Percentiles rank a stretch among this genome's conserved stretches.
Evolutionary conservation across 2,888 invertebrate species (phyloP).

Genomic region (Eilema caniola): DNA sequence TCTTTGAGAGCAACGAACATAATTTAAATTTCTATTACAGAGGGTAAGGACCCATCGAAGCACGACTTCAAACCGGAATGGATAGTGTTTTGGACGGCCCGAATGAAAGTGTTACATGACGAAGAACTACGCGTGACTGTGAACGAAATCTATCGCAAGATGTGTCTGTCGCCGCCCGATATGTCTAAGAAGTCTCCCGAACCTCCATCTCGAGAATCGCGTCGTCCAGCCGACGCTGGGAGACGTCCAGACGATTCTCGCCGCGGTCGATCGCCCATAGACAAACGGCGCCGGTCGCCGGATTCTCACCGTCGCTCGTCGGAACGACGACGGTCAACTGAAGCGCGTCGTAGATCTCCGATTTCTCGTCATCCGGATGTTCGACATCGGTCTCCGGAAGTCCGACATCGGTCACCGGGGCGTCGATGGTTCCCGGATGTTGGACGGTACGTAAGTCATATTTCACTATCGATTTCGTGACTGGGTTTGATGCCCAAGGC

Average conservation of each 20-base stretch:
- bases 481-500: too few species aligned
- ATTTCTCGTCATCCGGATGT: not conserved
- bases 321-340: constrained; percentile 30
- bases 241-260: not conserved
- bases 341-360: constrained; percentile 17
- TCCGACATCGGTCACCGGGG: constrained; percentile 27
- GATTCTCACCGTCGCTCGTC: constrained; percentile 31
- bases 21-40: constrained; percentile 54
- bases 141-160: constrained; percentile 89
- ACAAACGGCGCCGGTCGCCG: constrained; percentile 24
- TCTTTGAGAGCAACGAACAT: not conserved
- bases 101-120: constrained; percentile 92
- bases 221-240: constrained; percentile 22
- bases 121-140: constrained; percentile 89
- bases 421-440: constrained; percentile 37
- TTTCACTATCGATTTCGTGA: not conserved
- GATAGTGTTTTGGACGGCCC: constrained; percentile 94
- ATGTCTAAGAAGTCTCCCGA: constrained; percentile 45
- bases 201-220: constrained; percentile 10
- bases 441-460: constrained; percentile 37
- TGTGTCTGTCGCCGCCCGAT: constrained; percentile 76
- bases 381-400: constrained; percentile 16
- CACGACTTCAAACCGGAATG: constrained; percentile 96
- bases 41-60: constrained; percentile 91
- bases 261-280: not conserved